Evolutionary conservation across 2,797 vertebrate species (phyloP).

Genomic region (Synanceia verrucosa): DNA sequence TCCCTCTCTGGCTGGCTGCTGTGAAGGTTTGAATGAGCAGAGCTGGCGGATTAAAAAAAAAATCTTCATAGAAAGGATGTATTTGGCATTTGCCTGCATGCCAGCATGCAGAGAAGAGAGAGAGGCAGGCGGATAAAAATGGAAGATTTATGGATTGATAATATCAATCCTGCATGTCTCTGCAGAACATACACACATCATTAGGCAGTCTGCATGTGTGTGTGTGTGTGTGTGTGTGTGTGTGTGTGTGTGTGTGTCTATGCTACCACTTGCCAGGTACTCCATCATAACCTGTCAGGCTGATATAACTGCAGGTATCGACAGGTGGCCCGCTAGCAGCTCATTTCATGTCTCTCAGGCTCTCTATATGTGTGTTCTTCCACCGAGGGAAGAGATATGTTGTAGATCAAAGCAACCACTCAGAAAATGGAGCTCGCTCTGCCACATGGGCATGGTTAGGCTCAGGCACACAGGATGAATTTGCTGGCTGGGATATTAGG

Average conservation of each 20-base stretch:
- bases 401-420: constrained; percentile 19
- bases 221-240: constrained; percentile 36
- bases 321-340: constrained; percentile 37
- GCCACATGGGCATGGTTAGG: constrained; percentile 33
- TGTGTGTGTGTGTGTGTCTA: constrained; percentile 34
- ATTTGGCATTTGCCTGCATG: constrained; percentile 17
- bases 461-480: neutral
- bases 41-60: constrained; percentile 14
- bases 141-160: constrained; percentile 45
- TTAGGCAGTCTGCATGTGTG: neutral
- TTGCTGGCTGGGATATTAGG: neutral
- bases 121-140: constrained; percentile 10
- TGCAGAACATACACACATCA: constrained; percentile 34
- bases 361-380: neutral
- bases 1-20: constrained; percentile 10
- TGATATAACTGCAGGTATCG: constrained; percentile 54
- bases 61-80: constrained; percentile 30
- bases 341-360: constrained; percentile 11
- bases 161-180: constrained; percentile 37
- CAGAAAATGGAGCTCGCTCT: constrained; percentile 28
- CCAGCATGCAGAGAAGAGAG: constrained; percentile 10
- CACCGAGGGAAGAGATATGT: neutral
- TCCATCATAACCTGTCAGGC: constrained; percentile 54
- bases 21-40: constrained; percentile 23
- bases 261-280: constrained; percentile 40